Conservation (phyloP, 2,113 vertebrate species). For the Hypocryptadius cinnamomeus region DNA sequence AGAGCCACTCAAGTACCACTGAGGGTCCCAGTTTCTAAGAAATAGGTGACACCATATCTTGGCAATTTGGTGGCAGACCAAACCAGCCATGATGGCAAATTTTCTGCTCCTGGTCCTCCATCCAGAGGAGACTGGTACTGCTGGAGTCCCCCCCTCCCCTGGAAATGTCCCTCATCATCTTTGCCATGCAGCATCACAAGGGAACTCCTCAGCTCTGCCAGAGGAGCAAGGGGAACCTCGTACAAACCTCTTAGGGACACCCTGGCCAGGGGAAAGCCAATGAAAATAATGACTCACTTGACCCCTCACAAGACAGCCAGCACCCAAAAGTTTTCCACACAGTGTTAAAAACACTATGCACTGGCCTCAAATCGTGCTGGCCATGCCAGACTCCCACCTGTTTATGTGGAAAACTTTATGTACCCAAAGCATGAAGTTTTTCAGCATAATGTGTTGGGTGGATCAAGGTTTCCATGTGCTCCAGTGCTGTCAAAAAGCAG, state of each 20-base stretch:
- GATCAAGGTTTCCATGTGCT: slow-evolving; percentile 52
- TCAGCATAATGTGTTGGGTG: slow-evolving; percentile 33
- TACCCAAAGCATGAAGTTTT: slow-evolving; percentile 39
- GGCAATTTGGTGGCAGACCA: neutral
- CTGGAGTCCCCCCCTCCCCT: neutral
- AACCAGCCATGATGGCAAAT: neutral
- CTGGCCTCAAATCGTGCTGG: neutral
- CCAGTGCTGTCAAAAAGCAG: neutral
- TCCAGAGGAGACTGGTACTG: neutral
- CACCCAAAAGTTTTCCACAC: slow-evolving; percentile 49
- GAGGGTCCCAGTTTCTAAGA: neutral
- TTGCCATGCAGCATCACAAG: neutral
- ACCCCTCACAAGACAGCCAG: slow-evolving; percentile 39
- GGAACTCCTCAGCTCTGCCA: neutral
- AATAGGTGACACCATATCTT: neutral
- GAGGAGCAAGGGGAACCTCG: neutral
- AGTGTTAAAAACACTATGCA: slow-evolving; percentile 27
- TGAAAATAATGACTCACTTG: slow-evolving; percentile 54
- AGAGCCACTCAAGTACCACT: neutral
- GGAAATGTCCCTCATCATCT: neutral
- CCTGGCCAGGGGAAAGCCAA: slow-evolving; percentile 9
- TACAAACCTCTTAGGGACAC: neutral
- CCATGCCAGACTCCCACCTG: slow-evolving; percentile 55
- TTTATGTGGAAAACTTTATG: slow-evolving; percentile 61
- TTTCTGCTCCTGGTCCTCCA: neutral